phyloP scores from a whole-genome alignment of 2,888 invertebrate species.

The Ditula angustiorana region DNA sequence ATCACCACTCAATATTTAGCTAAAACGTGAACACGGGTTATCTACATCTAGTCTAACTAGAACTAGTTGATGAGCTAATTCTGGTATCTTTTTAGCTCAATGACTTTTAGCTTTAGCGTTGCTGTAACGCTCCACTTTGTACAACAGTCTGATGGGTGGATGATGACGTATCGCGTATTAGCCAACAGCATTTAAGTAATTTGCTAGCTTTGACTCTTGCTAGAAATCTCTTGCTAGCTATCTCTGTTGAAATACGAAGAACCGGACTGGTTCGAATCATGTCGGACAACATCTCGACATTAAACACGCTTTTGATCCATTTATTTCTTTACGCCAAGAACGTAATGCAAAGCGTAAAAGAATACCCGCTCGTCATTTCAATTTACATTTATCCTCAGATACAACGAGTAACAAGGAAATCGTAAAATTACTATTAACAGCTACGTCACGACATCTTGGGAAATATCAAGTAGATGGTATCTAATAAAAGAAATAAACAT shows the following conservation, averaged over 20 bases:
- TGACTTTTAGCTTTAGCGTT: not conserved
- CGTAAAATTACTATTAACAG: constrained; percentile 12
- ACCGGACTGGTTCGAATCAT: no score
- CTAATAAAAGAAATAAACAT: constrained; percentile 30
- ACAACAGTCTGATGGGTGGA: no score
- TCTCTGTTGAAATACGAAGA: no score
- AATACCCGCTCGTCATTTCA: not conserved
- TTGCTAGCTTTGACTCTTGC: no score
- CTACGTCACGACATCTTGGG: constrained; percentile 17
- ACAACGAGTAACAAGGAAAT: constrained; percentile 10
- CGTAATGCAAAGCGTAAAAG: not conserved
- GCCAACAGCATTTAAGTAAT: no score
- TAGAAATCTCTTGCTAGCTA: no score
- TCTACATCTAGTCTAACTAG: constrained; percentile 26
- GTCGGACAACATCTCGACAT: no score
- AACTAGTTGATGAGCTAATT: not conserved
- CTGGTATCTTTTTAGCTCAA: not conserved
- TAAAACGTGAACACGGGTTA: constrained; percentile 51
- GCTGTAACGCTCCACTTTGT: no score
- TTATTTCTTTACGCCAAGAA: no score
- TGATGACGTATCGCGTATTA: no score
- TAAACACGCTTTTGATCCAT: no score
- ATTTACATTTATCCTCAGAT: not conserved
- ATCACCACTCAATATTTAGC: constrained; percentile 50
- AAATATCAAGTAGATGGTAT: not conserved